Conservation (phyloP, 2,113 vertebrate genomes). For the Phylloscopus trochiloides region DNA sequence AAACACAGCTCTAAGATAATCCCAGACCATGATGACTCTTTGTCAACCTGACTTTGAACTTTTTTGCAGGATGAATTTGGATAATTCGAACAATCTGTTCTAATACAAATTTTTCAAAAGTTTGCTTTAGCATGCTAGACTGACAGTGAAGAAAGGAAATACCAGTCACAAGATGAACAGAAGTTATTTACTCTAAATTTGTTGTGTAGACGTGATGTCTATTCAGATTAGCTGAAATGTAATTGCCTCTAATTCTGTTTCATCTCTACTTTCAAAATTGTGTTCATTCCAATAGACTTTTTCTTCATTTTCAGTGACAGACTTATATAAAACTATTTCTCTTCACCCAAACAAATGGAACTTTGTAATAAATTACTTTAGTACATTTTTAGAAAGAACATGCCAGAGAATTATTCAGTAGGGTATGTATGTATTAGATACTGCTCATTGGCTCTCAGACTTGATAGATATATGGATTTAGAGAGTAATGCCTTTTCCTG, state of each 20-base stretch:
- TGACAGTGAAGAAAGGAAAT: not conserved
- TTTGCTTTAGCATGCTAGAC: not conserved
- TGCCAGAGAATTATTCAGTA: not conserved
- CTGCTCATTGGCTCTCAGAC: not conserved
- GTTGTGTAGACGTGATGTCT: not conserved
- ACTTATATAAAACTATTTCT: not conserved
- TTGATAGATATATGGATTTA: not conserved
- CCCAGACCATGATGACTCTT: not conserved
- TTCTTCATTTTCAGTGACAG: not conserved
- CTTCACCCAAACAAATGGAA: not conserved
- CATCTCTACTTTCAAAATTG: not conserved
- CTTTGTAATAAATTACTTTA: not conserved
- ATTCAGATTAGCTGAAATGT: not conserved
- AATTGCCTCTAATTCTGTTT: not conserved
- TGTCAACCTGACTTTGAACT: not conserved
- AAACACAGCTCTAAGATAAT: not conserved
- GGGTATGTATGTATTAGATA: not conserved
- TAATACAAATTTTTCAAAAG: not conserved
- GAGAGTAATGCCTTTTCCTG: not conserved
- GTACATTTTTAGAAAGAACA: not conserved
- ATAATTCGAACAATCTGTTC: not conserved
- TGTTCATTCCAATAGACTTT: not conserved
- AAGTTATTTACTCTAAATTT: slow-evolving; percentile 6
- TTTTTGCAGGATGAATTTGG: not conserved
- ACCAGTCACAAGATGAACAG: not conserved